phyloP scores from a whole-genome alignment of 2,888 invertebrate species.

The Euzetes globulus region DNA sequence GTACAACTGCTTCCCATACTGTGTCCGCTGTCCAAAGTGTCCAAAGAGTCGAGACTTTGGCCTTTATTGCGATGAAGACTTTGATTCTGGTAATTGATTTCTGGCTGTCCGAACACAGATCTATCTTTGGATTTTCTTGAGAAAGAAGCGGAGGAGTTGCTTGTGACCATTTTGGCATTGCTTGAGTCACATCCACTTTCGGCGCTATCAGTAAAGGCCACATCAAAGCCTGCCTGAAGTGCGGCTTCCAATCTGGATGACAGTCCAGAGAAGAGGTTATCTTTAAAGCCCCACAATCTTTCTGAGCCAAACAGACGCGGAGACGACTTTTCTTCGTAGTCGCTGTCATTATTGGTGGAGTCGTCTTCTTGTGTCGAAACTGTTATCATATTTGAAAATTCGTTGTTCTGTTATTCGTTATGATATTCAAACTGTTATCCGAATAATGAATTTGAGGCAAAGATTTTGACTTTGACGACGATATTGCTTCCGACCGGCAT shows the following conservation, averaged over 20 bases:
- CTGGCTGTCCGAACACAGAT: slow-evolving; percentile 43
- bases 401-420: slow-evolving; percentile 3
- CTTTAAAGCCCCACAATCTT: slow-evolving; percentile 31
- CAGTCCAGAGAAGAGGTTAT: slow-evolving; percentile 44
- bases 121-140: slow-evolving; percentile 39
- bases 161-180: slow-evolving; percentile 31
- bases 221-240: slow-evolving; percentile 43
- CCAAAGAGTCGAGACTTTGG: slow-evolving; percentile 40
- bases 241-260: slow-evolving; percentile 46
- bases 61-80: slow-evolving; percentile 38
- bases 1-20: slow-evolving; percentile 39
- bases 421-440: background rate
- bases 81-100: slow-evolving; percentile 36
- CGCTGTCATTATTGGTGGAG: background rate
- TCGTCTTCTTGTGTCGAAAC: background rate
- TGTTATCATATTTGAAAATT: background rate
- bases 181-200: slow-evolving; percentile 33
- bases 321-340: slow-evolving; percentile 5
- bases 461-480: slow-evolving; percentile 3
- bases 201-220: slow-evolving; percentile 37
- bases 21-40: slow-evolving; percentile 41
- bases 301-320: slow-evolving; percentile 21
- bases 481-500: slow-evolving; percentile 23
- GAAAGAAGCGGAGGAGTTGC: background rate
- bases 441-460: background rate